Conservation (phyloP, 2,113 vertebrate genomes). For the Paralichthys olivaceus region DNA sequence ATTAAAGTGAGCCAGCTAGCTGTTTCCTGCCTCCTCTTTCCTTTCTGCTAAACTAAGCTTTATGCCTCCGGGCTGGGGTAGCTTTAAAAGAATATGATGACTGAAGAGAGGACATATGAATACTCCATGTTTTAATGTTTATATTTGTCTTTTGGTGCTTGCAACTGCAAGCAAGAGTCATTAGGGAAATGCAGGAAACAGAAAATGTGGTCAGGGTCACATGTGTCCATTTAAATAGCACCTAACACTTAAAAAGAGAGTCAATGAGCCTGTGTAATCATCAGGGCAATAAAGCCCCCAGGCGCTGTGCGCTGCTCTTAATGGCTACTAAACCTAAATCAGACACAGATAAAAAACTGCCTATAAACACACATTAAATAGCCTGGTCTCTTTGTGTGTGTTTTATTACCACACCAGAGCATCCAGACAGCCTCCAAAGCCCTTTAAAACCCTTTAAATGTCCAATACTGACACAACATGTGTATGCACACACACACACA, state of each 20-base stretch:
- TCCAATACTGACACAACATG: conserved; percentile 7
- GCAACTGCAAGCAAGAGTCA: not conserved
- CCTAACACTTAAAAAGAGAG: conserved; percentile 30
- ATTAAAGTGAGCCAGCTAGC: no score
- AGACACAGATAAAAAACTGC: conserved; percentile 33
- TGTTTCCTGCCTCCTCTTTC: no score
- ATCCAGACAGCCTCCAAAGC: conserved; percentile 36
- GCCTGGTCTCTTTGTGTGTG: conserved; percentile 39
- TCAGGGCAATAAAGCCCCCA: conserved; percentile 31
- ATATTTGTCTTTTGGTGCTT: not conserved
- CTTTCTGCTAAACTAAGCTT: no score
- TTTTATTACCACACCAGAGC: conserved; percentile 46
- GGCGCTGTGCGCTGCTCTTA: conserved; percentile 34
- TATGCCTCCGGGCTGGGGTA: no score
- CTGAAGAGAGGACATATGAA: no score
- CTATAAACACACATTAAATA: conserved; percentile 50
- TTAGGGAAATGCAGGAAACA: not conserved
- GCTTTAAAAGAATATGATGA: no score
- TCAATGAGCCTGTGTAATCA: conserved; percentile 55
- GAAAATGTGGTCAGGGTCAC: not conserved
- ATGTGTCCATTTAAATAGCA: conserved; percentile 25
- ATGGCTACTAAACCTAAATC: conserved; percentile 56
- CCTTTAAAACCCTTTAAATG: conserved; percentile 42
- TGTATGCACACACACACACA: conserved; percentile 5
- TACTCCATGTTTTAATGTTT: not conserved